Conservation (phyloP, 2,888 invertebrate genomes). For the Deroplatys truncata region DNA sequence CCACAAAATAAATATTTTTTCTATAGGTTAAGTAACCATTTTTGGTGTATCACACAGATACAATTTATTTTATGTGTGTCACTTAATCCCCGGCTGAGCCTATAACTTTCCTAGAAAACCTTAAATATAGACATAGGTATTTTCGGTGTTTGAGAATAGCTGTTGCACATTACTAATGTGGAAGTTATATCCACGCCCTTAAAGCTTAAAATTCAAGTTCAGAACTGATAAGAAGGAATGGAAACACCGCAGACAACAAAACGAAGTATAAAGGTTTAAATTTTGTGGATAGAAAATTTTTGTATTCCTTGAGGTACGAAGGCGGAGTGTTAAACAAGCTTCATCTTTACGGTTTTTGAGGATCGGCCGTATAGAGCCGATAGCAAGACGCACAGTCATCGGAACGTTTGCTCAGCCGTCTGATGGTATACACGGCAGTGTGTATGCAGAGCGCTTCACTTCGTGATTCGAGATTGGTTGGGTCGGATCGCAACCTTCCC, state of each 20-base stretch:
- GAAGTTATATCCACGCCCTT: too few species aligned
- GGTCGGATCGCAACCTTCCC: not conserved
- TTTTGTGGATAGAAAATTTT: not conserved
- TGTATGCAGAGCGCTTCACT: not conserved
- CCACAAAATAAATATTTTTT: too few species aligned
- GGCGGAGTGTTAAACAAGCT: not conserved
- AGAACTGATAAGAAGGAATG: too few species aligned
- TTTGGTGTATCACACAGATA: too few species aligned
- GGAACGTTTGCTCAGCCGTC: not conserved
- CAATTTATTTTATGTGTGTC: too few species aligned
- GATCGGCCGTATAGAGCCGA: not conserved
- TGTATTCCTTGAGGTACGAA: not conserved
- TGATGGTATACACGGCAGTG: not conserved
- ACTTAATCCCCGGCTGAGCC: too few species aligned
- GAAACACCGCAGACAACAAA: not conserved
- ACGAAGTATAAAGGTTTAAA: not conserved
- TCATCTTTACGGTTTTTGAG: not conserved
- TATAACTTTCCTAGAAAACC: too few species aligned
- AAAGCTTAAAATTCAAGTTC: too few species aligned
- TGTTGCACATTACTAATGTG: too few species aligned
- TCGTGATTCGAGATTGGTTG: not conserved
- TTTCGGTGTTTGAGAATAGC: too few species aligned
- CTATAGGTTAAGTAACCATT: too few species aligned
- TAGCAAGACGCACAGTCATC: not conserved
- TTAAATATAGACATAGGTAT: too few species aligned